Evolutionary conservation across 2,113 vertebrate genomes (phyloP).

Genomic region (Podarcis muralis): DNA sequence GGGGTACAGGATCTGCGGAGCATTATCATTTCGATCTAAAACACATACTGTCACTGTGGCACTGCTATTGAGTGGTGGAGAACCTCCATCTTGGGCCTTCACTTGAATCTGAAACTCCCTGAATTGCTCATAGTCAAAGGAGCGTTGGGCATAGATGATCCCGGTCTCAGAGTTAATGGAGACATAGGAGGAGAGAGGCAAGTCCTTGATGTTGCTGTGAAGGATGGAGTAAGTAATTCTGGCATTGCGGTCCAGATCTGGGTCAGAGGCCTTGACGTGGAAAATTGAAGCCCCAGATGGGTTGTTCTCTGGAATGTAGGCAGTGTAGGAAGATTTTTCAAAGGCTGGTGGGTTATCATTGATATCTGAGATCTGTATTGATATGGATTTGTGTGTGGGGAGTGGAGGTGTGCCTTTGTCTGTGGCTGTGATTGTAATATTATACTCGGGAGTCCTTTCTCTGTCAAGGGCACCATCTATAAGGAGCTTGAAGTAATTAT

Average conservation of each 20-base stretch:
- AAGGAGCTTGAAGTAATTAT: conserved; percentile 71
- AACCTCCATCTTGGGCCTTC: conserved; percentile 71
- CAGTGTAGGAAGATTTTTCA: conserved; percentile 3
- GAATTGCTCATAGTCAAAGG: too few relatives aligned
- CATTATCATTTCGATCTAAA: neutral
- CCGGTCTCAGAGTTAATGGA: too few relatives aligned
- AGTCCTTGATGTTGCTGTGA: too few relatives aligned
- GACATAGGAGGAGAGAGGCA: too few relatives aligned
- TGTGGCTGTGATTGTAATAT: conserved; percentile 47
- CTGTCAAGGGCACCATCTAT: conserved; percentile 64
- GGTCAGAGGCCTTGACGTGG: conserved; percentile 47
- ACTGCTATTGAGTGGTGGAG: neutral
- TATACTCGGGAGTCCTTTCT: conserved; percentile 56
- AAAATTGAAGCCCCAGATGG: conserved; percentile 37
- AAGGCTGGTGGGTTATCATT: conserved; percentile 28
- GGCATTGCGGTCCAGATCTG: conserved; percentile 21
- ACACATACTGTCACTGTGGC: neutral
- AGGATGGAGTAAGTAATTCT: too few relatives aligned
- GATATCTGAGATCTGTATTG: conserved; percentile 21
- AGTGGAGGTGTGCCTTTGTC: conserved; percentile 8
- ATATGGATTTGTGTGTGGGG: conserved; percentile 17
- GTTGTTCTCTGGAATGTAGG: conserved; percentile 16
- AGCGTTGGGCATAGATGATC: too few relatives aligned
- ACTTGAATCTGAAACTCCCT: conserved; percentile 23
- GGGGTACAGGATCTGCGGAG: neutral